Conservation (phyloP, 35 echinoderm and acorn worm genomes). For the Apostichopus japonicus region DNA sequence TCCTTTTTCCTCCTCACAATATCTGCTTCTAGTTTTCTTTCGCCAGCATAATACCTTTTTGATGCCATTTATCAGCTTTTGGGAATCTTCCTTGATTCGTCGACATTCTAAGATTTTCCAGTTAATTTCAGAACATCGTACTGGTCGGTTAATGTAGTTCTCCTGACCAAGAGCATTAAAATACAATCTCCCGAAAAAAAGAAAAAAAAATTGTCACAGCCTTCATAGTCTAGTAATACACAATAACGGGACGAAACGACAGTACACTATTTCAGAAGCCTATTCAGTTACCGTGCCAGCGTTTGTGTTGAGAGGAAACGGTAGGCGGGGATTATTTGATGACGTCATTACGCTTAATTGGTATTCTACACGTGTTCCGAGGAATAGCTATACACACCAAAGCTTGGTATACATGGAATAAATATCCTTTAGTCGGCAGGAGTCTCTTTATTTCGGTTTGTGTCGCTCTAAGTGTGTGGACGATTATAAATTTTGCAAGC, state of each 20-base stretch:
- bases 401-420: slow-evolving; percentile 25
- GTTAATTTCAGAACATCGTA: no score
- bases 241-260: not conserved
- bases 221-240: no score
- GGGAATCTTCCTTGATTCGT: no score
- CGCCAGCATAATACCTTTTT: no score
- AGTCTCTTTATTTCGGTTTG: slow-evolving; percentile 8
- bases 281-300: not conserved
- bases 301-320: slow-evolving; percentile 45
- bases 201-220: no score
- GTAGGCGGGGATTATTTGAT: slow-evolving; percentile 42
- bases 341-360: slow-evolving; percentile 51
- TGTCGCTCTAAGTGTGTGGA: slow-evolving; percentile 17
- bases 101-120: no score
- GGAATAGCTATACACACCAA: slow-evolving; percentile 48
- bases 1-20: not conserved
- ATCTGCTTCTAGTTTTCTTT: no score
- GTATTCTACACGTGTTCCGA: slow-evolving; percentile 43
- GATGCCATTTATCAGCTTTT: no score
- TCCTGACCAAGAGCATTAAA: no score
- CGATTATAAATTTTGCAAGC: not conserved
- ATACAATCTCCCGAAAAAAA: no score
- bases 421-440: slow-evolving; percentile 10
- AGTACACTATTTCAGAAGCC: slow-evolving; percentile 1
- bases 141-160: no score